Percentiles rank a stretch among this genome's conserved stretches.
Evolutionary conservation across 92 coral and sea anemone genomes (phyloP).

Genomic region (Epizoanthus ramosus): DNA sequence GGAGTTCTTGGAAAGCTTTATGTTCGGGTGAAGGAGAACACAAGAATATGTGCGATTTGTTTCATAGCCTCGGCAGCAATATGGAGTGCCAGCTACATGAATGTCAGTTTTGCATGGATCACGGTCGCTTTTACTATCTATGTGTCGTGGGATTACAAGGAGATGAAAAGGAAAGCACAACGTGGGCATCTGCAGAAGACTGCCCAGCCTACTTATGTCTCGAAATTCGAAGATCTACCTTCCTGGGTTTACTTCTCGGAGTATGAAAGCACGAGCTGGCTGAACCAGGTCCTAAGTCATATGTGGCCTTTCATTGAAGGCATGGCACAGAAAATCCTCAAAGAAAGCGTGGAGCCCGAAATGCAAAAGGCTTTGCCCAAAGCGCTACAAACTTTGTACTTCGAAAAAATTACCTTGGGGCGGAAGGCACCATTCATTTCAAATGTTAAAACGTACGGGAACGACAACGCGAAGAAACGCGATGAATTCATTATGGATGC

Average conservation of each 20-base stretch:
- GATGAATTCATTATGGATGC: constrained; percentile 81
- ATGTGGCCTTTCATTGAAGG: constrained; percentile 91
- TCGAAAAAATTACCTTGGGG: constrained; percentile 87
- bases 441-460: constrained; percentile 71
- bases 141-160: constrained; percentile 67
- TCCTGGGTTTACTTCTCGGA: constrained; percentile 76
- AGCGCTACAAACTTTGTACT: constrained; percentile 70
- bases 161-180: constrained; percentile 47
- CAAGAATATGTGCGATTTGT: constrained; percentile 30
- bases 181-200: constrained; percentile 56
- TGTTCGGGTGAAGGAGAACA: neutral
- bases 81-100: constrained; percentile 65
- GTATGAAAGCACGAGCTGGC: constrained; percentile 81
- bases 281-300: constrained; percentile 72
- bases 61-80: constrained; percentile 44
- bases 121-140: constrained; percentile 46
- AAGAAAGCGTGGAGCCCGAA: constrained; percentile 81
- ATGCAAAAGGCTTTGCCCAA: constrained; percentile 78
- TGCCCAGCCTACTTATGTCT: constrained; percentile 57
- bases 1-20: neutral
- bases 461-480: constrained; percentile 28
- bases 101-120: constrained; percentile 81
- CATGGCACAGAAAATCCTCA: constrained; percentile 68
- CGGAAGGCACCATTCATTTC: constrained; percentile 80
- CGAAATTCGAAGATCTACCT: constrained; percentile 63